phyloP scores from a whole-genome alignment of 2,888 invertebrate species.

The Lymantria monacha region DNA sequence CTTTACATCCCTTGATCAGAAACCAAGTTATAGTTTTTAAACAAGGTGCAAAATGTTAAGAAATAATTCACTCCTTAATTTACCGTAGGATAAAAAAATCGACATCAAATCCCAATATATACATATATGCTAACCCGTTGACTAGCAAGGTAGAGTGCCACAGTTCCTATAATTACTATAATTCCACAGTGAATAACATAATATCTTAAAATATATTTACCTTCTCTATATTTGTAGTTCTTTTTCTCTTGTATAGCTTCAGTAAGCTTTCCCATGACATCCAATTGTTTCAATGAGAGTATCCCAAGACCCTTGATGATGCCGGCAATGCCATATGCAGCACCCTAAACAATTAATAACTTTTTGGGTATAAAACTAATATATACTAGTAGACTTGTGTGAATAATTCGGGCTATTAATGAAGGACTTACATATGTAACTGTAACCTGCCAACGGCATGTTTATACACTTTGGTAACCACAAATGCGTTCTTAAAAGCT shows the following conservation, averaged over 20 bases:
- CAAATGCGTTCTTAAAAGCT: no score
- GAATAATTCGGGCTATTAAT: not conserved
- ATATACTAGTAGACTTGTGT: not conserved
- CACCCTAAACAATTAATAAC: conserved; percentile 84
- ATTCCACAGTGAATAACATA: no score
- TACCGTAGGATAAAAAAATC: no score
- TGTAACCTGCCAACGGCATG: not conserved
- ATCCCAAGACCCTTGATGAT: conserved; percentile 98
- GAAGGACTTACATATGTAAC: not conserved
- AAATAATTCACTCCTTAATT: no score
- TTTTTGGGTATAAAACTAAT: not conserved
- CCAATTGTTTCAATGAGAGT: conserved; percentile 95
- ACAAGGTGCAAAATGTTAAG: no score
- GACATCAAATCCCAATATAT: no score
- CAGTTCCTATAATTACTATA: no score
- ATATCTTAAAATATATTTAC: conserved; percentile 53
- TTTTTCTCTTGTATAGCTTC: conserved; percentile 98
- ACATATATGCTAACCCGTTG: no score
- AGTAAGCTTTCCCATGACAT: conserved; percentile 96
- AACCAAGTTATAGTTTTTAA: no score
- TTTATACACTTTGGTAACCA: no score
- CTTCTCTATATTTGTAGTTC: conserved; percentile 96
- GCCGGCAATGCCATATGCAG: conserved; percentile 98
- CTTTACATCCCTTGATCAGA: no score
- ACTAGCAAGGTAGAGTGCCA: no score